Conservation (phyloP, 2,113 vertebrate species). For the Mixornis gularis region DNA sequence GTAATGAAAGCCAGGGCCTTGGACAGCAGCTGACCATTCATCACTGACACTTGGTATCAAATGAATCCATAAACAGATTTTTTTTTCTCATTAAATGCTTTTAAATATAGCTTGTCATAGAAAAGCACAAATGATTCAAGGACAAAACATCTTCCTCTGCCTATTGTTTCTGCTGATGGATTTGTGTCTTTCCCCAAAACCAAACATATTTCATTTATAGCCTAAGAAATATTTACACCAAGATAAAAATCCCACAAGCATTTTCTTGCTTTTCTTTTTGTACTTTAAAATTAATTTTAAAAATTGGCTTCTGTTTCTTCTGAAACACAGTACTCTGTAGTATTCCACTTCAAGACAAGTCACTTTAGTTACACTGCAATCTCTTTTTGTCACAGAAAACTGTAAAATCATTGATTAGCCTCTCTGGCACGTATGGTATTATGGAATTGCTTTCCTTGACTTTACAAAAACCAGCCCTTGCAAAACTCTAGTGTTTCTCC, state of each 20-base stretch:
- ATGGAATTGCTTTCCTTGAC: background rate
- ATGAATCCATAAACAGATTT: conserved; percentile 11
- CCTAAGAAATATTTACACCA: conserved; percentile 21
- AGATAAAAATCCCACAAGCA: conserved; percentile 34
- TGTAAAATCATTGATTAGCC: background rate
- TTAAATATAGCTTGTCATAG: conserved; percentile 44
- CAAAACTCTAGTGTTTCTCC: background rate
- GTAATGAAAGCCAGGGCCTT: conserved; percentile 39
- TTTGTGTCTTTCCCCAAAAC: background rate
- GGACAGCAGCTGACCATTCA: conserved; percentile 32
- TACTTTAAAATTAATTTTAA: background rate
- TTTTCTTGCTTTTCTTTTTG: background rate
- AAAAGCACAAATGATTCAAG: conserved; percentile 43
- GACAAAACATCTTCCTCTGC: conserved; percentile 33
- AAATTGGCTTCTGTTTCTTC: background rate
- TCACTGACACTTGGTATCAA: conserved; percentile 27
- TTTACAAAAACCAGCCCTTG: background rate
- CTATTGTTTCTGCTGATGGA: conserved; percentile 32
- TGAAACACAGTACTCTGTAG: background rate
- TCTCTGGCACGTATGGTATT: background rate
- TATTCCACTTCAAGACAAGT: background rate
- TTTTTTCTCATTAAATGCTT: background rate
- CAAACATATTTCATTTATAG: conserved; percentile 28
- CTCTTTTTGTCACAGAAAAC: background rate
- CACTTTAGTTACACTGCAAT: background rate